Base-by-base conservation (phyloP, 2,888 invertebrate genomes). In the Scaptodrosophila latifasciaeformis region DNA sequence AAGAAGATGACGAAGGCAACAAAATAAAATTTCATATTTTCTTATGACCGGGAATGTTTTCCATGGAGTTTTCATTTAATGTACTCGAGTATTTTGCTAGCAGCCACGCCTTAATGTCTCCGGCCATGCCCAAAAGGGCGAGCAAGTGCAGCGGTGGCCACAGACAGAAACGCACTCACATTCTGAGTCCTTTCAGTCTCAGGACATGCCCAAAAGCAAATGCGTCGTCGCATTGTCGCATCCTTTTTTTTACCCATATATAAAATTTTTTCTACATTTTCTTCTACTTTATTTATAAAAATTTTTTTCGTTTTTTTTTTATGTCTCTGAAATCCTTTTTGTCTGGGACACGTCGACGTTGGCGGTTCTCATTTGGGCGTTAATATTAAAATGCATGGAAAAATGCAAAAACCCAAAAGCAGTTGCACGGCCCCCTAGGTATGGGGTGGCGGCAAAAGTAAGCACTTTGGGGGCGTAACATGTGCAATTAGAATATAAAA, bases 1-100 rank as follows among this genome's bases (percentile, higher is more conserved):
- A 42, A 52, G 45, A 58, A 6, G 10, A 29, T 10, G 29, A 29
- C 29, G 6, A 29, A 7, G 29, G 29, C n/a, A 52, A 57, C 59
- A 58, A 65, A 70, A 72, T 77, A 70, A 77, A 80, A 77, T 77
- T 77, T 72, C 70, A 80, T 72, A 72, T 80, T 71, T 72, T 76
- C 77, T 63, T 72, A 68, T 70, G 60, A 57, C 57, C 37, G 37
- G 35, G 53, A 49, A 51, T 35, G 13, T 30, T 52, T 19, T 43
- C 27, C 34, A n/a, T 34, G 69, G 52, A 65, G 81, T 70, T 70
- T 72, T 72, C 80, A 72, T 72, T 72, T 74, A 72, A 72, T 80
- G 67, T 70, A 72, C 62, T 56, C 55, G 18, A n/a, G 37, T 10
- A 18, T 17, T 35, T 13, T 35, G 12, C 37, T 18, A 5, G 17